A percentile compares a stretch with the other conserved stretches of the same genome.
Evolutionary conservation across 2,113 vertebrate genomes (phyloP).

Genomic region (Esox niger): DNA sequence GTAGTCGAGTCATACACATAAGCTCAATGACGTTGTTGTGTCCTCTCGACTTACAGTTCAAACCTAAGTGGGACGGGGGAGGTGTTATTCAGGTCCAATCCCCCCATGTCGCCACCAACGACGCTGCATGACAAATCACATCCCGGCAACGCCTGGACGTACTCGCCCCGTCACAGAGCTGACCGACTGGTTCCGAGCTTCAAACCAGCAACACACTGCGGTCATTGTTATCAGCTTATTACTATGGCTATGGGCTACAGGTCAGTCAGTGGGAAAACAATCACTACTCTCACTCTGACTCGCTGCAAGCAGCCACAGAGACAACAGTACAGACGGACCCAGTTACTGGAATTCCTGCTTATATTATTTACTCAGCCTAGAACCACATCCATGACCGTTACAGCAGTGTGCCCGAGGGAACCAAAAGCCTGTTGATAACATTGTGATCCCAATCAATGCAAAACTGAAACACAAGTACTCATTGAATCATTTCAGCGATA

Average conservation of each 20-base stretch:
- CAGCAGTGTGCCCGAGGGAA: too few species aligned
- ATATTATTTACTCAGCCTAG: constrained; percentile 12
- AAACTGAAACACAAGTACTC: not conserved
- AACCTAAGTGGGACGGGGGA: too few species aligned
- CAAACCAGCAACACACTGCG: constrained; percentile 18
- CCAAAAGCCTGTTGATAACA: constrained; percentile 4
- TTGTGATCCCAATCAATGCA: not conserved
- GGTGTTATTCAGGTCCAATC: not conserved
- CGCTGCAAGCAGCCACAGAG: constrained; percentile 6
- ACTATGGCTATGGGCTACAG: constrained; percentile 28
- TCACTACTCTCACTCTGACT: constrained; percentile 30
- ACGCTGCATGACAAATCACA: constrained; percentile 6
- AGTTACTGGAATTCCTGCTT: not conserved
- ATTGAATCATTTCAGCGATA: not conserved
- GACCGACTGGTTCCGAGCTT: not conserved
- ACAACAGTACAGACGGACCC: not conserved
- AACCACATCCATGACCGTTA: constrained; percentile 9
- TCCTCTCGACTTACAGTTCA: too few species aligned
- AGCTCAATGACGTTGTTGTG: not conserved
- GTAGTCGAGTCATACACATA: not conserved
- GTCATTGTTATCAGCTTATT: constrained; percentile 34
- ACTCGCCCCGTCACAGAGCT: not conserved
- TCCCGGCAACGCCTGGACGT: not conserved
- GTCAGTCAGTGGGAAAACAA: constrained; percentile 33
- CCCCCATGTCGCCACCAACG: not conserved